These are phyloP conservation scores for Nemurella pictetii DNA, from an alignment of 2,888 invertebrate genomes.

Conservation along the genomic window DNA sequence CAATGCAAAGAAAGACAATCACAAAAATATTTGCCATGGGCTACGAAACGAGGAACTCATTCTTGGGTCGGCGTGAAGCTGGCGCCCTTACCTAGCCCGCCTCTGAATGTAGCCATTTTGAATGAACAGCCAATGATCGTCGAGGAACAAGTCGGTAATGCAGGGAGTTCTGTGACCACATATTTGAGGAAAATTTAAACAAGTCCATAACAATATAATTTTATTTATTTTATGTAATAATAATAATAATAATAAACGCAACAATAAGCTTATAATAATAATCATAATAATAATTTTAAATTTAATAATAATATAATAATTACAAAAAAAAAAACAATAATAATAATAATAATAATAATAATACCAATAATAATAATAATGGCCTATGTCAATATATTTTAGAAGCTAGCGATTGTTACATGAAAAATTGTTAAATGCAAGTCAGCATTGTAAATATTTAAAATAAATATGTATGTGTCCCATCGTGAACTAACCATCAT, in stretches of 20 bases:
- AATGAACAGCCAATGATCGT: background rate
- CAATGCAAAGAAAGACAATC: background rate
- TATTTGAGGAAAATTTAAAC: background rate
- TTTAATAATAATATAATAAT: no score
- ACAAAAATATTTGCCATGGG: background rate
- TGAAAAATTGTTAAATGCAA: constrained; percentile 9
- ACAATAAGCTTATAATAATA: background rate
- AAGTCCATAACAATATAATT: constrained; percentile 26
- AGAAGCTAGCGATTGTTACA: constrained; percentile 23
- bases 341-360: constrained; percentile 9
- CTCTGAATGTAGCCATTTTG: background rate
- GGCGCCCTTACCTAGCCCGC: background rate
- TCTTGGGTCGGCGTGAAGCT: background rate
- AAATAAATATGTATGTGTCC: background rate
- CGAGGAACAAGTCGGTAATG: background rate
- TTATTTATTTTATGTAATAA: constrained; percentile 28
- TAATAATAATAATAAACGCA: constrained; percentile 14
- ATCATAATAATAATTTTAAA: constrained; percentile 14
- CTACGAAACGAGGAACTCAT: background rate
- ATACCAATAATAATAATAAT: constrained; percentile 14
- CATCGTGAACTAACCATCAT: background rate
- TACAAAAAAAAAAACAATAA: no score
- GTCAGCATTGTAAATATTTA: constrained; percentile 19
- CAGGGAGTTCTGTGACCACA: background rate
- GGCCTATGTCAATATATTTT: constrained; percentile 16